phyloP scores from a whole-genome alignment of 1,140 invertebrate species.

The Armadillidium nasatum region DNA sequence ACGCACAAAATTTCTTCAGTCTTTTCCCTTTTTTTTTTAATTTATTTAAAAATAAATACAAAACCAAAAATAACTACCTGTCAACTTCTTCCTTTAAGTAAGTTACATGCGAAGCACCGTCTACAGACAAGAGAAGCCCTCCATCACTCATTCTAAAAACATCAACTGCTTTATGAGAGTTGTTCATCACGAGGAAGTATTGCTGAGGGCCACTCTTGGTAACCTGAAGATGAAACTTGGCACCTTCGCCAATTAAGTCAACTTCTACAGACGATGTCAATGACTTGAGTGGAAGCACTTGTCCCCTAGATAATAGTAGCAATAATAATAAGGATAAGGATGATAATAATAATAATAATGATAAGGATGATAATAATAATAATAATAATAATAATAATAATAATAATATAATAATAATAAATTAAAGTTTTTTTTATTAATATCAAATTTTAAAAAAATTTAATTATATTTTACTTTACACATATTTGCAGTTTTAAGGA shows the following conservation, averaged over 20 bases:
- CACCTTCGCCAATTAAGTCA: conserved; percentile 86
- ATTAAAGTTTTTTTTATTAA: background rate
- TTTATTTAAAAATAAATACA: no score
- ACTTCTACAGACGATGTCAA: conserved; percentile 83
- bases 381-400: no score
- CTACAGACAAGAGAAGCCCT: conserved; percentile 81
- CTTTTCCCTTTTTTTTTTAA: no score
- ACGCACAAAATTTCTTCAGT: no score
- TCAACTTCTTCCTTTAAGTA: conserved; percentile 98
- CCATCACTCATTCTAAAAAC: conserved; percentile 87
- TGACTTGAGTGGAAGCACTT: conserved; percentile 88
- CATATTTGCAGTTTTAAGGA: no score
- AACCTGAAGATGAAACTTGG: conserved; percentile 85
- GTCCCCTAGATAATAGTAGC: conserved; percentile 59
- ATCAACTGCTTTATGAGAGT: conserved; percentile 88
- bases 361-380: no score
- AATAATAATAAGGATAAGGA: no score
- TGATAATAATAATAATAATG: no score
- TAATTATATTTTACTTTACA: no score
- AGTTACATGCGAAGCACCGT: conserved; percentile 89
- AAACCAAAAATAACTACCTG: conserved; percentile 47
- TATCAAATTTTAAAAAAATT: background rate
- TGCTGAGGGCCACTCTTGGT: conserved; percentile 84
- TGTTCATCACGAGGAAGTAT: conserved; percentile 92
- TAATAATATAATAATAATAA: no score